Percentiles rank a stretch among this genome's conserved stretches.
Conservation (phyloP, 2,888 invertebrate genomes). For the Eudemis profundana region DNA sequence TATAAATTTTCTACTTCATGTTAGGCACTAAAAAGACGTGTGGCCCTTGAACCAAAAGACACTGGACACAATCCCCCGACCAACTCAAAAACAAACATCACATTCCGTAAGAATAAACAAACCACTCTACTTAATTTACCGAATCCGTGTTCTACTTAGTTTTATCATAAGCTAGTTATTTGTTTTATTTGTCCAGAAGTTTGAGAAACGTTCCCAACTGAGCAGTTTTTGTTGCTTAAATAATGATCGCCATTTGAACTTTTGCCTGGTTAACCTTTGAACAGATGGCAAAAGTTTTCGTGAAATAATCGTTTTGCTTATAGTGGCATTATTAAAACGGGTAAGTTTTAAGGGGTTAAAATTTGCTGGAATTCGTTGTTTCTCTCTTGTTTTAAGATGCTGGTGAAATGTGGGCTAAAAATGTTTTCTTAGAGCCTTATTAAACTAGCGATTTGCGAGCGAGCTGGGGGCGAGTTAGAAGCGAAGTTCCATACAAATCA, state of each 20-base stretch:
- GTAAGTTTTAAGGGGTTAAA: not conserved
- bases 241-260: conserved; percentile 34
- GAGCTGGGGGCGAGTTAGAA: no score
- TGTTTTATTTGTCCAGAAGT: conserved; percentile 29
- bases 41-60: no score
- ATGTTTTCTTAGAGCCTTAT: no score
- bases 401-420: no score
- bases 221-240: conserved; percentile 37
- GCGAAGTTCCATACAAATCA: no score
- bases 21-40: no score
- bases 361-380: not conserved
- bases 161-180: conserved; percentile 30
- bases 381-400: no score
- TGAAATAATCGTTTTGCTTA: conserved; percentile 14
- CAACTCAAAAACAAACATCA: no score
- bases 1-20: no score
- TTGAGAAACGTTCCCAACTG: conserved; percentile 32
- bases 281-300: conserved; percentile 32
- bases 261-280: conserved; percentile 36
- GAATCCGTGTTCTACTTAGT: conserved; percentile 17
- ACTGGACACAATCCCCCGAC: no score
- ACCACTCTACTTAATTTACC: conserved; percentile 9
- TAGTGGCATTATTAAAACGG: conserved; percentile 9
- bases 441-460: no score
- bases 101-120: conserved; percentile 22